Percentiles rank a stretch among this genome's conserved stretches.
Conservation (phyloP, 2,113 vertebrate genomes). For the Malurus melanocephalus region DNA sequence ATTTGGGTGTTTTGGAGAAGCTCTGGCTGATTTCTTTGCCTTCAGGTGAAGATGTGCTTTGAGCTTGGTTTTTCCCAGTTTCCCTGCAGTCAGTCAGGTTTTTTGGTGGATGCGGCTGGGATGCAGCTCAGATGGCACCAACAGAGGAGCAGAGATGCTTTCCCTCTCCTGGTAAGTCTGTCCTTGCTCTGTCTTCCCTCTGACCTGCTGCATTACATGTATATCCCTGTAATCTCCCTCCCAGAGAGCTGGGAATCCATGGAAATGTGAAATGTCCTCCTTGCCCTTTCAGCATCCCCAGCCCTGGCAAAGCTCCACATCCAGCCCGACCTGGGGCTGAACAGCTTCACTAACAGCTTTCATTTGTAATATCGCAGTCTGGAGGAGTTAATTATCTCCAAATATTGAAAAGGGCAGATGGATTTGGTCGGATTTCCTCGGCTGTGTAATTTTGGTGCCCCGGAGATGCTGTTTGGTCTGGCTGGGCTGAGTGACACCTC, state of each 20-base stretch:
- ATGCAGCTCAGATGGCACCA: not conserved
- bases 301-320: not conserved
- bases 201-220: accelerated
- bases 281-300: not conserved
- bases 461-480: constrained; percentile 45
- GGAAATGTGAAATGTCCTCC: not conserved
- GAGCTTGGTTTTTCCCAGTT: not conserved
- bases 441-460: constrained; percentile 47
- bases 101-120: not conserved
- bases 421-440: constrained; percentile 50
- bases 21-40: not conserved
- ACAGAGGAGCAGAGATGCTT: not conserved
- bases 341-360: constrained; percentile 58
- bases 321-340: constrained; percentile 22
- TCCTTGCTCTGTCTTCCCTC: not conserved
- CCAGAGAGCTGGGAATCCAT: not conserved
- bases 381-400: constrained; percentile 65
- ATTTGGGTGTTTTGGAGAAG: not conserved
- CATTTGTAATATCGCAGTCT: constrained; percentile 36
- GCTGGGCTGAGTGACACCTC: constrained; percentile 23
- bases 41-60: not conserved
- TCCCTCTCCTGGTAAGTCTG: not conserved
- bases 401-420: constrained; percentile 58
- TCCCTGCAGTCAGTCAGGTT: not conserved
- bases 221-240: not conserved